A percentile compares a stretch with the other conserved stretches of the same genome.
Conservation (phyloP, 2,113 vertebrate genomes). For the Gallinago media region DNA sequence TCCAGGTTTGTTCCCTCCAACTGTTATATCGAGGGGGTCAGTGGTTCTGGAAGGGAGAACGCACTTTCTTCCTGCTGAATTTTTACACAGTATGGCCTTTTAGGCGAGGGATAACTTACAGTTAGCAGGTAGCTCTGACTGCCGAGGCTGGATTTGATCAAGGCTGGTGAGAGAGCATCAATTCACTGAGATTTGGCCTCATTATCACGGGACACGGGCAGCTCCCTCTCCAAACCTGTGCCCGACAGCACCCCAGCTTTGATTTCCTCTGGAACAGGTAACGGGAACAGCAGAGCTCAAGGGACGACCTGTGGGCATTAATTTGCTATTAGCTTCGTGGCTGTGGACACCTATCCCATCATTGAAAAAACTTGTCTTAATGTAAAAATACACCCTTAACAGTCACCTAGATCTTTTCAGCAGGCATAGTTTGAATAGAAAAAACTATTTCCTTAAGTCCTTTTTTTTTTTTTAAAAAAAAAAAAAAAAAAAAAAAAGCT, state of each 20-base stretch:
- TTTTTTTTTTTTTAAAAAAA: not conserved
- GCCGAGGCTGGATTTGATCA: not conserved
- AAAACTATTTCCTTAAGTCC: not conserved
- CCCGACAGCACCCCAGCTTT: not conserved
- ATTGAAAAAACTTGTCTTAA: not conserved
- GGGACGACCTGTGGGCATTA: not conserved
- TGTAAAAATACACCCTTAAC: not conserved
- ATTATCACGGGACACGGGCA: not conserved
- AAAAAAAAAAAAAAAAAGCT: not conserved
- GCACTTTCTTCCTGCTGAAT: not conserved
- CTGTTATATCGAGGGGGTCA: not conserved
- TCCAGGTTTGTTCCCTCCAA: not conserved
- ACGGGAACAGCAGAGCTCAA: not conserved
- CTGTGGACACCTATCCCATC: not conserved
- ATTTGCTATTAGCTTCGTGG: not conserved
- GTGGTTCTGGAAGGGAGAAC: not conserved
- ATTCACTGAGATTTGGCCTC: not conserved
- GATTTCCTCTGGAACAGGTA: not conserved
- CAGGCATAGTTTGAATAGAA: not conserved
- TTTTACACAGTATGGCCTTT: not conserved
- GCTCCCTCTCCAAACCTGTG: not conserved
- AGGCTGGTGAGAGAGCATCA: fast-evolving
- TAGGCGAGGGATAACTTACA: not conserved
- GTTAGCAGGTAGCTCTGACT: not conserved
- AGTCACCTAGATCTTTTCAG: not conserved